phyloP scores from a whole-genome alignment of 2,797 vertebrate species.

The Pyrocephalus nanus region DNA sequence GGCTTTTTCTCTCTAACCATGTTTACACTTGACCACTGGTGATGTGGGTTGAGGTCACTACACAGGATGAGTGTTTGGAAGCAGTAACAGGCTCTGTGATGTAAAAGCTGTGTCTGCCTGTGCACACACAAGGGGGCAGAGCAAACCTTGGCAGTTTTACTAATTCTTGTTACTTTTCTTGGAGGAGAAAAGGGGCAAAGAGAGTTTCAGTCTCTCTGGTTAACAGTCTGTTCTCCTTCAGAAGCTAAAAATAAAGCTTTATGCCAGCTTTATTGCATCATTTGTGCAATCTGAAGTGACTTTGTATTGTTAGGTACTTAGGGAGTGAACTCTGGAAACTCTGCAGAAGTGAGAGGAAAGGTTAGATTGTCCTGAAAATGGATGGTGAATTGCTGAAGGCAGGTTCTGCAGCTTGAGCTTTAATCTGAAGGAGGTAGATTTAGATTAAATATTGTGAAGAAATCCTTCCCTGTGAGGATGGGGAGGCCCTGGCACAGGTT shows the following conservation, averaged over 20 bases:
- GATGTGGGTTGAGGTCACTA: background rate
- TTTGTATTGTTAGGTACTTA: background rate
- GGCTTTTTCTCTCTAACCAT: background rate
- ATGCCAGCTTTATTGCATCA: background rate
- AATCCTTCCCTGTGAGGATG: background rate
- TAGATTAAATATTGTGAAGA: background rate
- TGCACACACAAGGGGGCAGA: background rate
- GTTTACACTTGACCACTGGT: background rate
- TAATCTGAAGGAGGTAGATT: no score
- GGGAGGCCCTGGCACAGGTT: background rate
- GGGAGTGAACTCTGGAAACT: background rate
- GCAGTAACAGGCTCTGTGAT: background rate
- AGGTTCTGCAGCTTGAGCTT: background rate
- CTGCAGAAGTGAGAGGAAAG: background rate
- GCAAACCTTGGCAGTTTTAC: background rate
- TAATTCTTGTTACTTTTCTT: background rate
- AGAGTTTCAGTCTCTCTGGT: background rate
- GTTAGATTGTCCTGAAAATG: background rate
- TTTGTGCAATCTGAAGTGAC: background rate
- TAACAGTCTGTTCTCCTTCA: background rate
- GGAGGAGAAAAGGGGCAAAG: background rate
- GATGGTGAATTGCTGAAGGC: background rate
- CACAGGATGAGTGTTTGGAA: background rate
- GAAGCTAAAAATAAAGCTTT: background rate
- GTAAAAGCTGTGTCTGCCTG: background rate